phyloP scores from a whole-genome alignment of 2,888 invertebrate species.

The Lithophane ornitopus region DNA sequence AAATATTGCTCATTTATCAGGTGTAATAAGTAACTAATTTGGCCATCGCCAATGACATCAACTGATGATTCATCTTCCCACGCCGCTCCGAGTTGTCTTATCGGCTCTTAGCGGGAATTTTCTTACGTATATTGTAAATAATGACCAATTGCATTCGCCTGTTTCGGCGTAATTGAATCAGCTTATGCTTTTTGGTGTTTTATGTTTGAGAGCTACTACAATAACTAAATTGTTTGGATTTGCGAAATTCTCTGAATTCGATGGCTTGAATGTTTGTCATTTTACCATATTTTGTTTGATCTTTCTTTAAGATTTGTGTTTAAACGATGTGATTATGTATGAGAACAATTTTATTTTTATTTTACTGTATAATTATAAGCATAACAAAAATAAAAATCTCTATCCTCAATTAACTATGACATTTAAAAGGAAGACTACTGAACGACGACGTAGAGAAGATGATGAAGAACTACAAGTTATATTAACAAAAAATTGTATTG shows the following conservation, averaged over 20 bases:
- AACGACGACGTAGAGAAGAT: neutral
- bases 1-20: conserved; percentile 59
- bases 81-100: conserved; percentile 62
- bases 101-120: conserved; percentile 68
- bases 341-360: conserved; percentile 1
- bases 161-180: conserved; percentile 67
- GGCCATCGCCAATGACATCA: conserved; percentile 75
- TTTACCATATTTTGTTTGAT: conserved; percentile 27
- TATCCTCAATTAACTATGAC: neutral
- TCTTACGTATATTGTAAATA: conserved; percentile 63
- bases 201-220: conserved; percentile 58
- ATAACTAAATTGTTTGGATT: conserved; percentile 47
- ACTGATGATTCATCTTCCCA: conserved; percentile 77
- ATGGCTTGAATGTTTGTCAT: conserved; percentile 36
- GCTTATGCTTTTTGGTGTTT: conserved; percentile 60
- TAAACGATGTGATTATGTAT: conserved; percentile 1
- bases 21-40: conserved; percentile 69
- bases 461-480: neutral
- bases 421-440: neutral
- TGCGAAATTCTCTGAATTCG: conserved; percentile 36
- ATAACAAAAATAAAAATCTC: no score
- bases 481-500: conserved; percentile 2
- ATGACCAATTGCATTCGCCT: conserved; percentile 68
- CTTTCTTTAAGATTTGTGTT: neutral
- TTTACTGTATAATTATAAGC: neutral